Evolutionary conservation across 2,113 vertebrate species (phyloP).

Genomic region (Hemicordylus capensis): DNA sequence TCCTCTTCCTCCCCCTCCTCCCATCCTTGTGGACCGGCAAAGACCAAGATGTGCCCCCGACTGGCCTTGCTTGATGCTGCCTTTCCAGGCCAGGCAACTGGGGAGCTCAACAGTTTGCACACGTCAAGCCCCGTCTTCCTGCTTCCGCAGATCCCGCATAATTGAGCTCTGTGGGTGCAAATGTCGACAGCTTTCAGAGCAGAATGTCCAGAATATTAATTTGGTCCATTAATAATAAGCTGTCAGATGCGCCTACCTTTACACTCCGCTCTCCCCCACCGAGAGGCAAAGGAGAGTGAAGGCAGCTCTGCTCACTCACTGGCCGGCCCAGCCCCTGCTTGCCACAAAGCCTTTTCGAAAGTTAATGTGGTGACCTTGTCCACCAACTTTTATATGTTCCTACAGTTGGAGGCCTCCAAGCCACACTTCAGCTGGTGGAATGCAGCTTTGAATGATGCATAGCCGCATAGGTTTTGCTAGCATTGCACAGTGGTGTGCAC

Average conservation of each 20-base stretch:
- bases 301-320: not conserved
- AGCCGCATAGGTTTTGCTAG: not conserved
- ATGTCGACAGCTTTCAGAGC: not conserved
- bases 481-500: not conserved
- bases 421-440: not conserved
- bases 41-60: not conserved
- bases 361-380: not conserved
- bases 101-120: constrained; percentile 32
- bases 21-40: constrained; percentile 51
- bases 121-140: constrained; percentile 16
- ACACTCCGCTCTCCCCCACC: constrained; percentile 22
- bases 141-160: not conserved
- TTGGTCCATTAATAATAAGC: not conserved
- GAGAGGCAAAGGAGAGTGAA: constrained; percentile 11
- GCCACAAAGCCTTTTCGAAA: not conserved
- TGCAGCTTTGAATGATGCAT: not conserved
- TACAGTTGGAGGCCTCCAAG: not conserved
- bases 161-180: not conserved
- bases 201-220: constrained; percentile 17
- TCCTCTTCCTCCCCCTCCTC: constrained; percentile 56
- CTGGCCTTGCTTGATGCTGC: not conserved
- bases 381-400: constrained; percentile 55
- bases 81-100: constrained; percentile 17
- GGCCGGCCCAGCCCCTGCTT: not conserved
- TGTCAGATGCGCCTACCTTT: constrained; percentile 3